A percentile compares a stretch with the other conserved stretches of the same genome.
Evolutionary conservation across 1,140 invertebrate species (phyloP).

Genomic region (Scaptomyza graminum): DNA sequence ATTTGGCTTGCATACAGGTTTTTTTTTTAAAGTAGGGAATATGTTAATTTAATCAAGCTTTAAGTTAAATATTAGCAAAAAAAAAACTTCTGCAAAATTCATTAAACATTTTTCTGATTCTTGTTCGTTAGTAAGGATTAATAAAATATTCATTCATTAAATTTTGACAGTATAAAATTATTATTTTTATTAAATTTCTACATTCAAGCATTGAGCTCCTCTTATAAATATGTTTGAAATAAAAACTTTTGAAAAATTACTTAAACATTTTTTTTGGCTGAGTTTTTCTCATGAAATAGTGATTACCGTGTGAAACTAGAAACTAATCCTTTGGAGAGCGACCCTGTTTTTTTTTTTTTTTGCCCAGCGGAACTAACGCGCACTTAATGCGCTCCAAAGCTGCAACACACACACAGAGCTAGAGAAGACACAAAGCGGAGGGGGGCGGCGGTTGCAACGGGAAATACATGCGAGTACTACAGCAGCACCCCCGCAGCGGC

Average conservation of each 20-base stretch:
- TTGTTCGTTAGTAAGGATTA: no score
- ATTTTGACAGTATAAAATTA: no score
- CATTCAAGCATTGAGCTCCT: not conserved
- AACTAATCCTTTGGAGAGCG: conserved; percentile 22
- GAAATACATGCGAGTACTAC: not conserved
- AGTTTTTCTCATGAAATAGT: conserved; percentile 6
- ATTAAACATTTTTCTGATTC: no score
- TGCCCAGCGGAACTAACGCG: conserved; percentile 35
- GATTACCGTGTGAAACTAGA: conserved; percentile 28
- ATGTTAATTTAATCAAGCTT: no score
- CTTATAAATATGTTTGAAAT: no score
- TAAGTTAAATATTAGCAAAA: no score
- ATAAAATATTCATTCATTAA: no score
- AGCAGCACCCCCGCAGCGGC: not conserved
- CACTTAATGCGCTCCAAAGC: conserved; percentile 54
- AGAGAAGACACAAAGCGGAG: conserved; percentile 6
- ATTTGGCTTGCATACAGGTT: no score
- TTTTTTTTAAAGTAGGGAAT: no score
- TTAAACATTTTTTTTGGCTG: conserved; percentile 1
- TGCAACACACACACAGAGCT: conserved; percentile 1
- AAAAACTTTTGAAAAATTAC: not conserved
- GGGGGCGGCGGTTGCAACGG: not conserved
- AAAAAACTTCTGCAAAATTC: no score
- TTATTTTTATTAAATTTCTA: not conserved
- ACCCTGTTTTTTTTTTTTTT: not conserved